These are phyloP conservation scores for Oreotrochilus melanogaster DNA, from an alignment of 2,113 vertebrate species.

Conservation along the genomic window DNA sequence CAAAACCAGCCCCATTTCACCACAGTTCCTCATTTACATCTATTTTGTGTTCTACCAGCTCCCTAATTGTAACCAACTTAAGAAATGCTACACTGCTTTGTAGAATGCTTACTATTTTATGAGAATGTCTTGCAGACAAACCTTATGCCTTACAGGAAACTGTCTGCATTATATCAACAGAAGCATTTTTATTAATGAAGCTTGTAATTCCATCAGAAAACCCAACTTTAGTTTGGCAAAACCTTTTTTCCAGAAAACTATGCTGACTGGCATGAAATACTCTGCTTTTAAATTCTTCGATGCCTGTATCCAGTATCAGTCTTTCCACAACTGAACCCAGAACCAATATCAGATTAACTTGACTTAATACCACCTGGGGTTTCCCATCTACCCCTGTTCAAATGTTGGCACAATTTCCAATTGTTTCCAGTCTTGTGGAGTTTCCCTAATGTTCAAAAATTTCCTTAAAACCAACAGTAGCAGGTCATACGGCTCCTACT, in stretches of 20 bases:
- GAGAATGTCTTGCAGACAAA: not conserved
- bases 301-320: not conserved
- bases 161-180: not conserved
- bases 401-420: not conserved
- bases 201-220: not conserved
- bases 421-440: not conserved
- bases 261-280: not conserved
- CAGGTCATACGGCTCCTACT: not conserved
- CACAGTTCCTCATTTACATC: not conserved
- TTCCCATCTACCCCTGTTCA: not conserved
- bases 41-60: not conserved
- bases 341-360: not conserved
- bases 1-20: not conserved
- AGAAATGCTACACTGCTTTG: not conserved
- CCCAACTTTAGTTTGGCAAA: not conserved
- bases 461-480: not conserved
- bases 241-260: not conserved
- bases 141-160: not conserved
- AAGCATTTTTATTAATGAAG: constrained; percentile 2
- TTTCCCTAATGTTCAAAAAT: not conserved
- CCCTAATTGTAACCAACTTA: not conserved
- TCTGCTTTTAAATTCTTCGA: not conserved
- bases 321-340: not conserved
- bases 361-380: not conserved
- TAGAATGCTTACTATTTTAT: not conserved